Percentiles rank a stretch among this genome's conserved stretches.
phyloP scores from a whole-genome alignment of 2,888 invertebrate genomes.

The Cryptops parisi region DNA sequence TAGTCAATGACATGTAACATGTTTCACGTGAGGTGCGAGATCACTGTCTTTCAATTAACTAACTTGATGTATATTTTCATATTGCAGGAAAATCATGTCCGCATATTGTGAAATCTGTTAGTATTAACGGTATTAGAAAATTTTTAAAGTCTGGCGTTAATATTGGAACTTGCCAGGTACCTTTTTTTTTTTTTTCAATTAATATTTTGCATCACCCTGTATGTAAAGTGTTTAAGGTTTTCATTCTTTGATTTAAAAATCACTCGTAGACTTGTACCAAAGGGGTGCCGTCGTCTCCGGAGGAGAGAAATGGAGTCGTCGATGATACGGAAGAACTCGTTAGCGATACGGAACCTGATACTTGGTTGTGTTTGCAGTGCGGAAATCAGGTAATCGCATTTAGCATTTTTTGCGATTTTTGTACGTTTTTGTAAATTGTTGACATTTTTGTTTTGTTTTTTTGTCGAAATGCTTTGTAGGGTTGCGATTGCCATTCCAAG shows the following conservation, averaged over 20 bases:
- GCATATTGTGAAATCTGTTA: slow-evolving; percentile 48
- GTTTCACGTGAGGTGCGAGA: too few species aligned
- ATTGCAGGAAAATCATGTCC: slow-evolving; percentile 18
- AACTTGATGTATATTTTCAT: too few species aligned
- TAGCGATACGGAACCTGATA: slow-evolving; percentile 13
- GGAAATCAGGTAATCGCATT: slow-evolving; percentile 43
- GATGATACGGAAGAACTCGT: slow-evolving; percentile 9
- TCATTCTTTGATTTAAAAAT: slow-evolving; percentile 1
- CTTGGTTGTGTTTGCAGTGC: slow-evolving; percentile 68
- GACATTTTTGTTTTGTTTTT: not conserved
- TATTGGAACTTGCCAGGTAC: slow-evolving; percentile 38
- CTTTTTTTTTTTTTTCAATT: too few species aligned
- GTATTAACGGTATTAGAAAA: slow-evolving; percentile 45
- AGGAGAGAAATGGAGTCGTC: not conserved
- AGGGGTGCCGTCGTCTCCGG: not conserved
- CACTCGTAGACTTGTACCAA: too few species aligned
- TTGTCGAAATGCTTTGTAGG: slow-evolving; percentile 33
- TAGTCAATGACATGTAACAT: too few species aligned
- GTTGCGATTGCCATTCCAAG: slow-evolving; percentile 48
- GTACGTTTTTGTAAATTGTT: not conserved
- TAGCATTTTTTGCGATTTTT: too few species aligned
- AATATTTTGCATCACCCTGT: too few species aligned
- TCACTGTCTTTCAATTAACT: too few species aligned
- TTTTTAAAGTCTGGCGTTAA: slow-evolving; percentile 40
- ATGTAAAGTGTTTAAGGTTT: too few species aligned